phyloP scores from a whole-genome alignment of 2,797 vertebrate species.

The Selene dorsalis region DNA sequence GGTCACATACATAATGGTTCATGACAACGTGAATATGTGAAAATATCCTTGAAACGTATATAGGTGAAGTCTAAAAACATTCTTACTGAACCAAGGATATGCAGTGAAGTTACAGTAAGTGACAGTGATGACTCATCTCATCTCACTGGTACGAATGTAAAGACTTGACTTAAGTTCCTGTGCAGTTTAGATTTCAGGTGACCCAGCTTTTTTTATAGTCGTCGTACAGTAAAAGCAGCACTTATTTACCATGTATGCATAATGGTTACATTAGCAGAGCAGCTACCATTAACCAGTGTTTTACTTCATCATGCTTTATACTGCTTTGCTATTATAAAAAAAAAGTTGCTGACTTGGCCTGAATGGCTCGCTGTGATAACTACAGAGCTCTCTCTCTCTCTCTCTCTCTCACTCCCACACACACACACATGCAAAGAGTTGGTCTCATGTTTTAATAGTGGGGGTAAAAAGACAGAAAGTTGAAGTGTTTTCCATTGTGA shows the following conservation, averaged over 20 bases:
- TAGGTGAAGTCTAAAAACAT: not conserved
- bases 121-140: slow-evolving; percentile 35
- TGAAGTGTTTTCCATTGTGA: slow-evolving; percentile 52
- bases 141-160: slow-evolving; percentile 22
- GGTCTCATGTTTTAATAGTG: slow-evolving; percentile 39
- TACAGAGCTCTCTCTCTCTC: not conserved
- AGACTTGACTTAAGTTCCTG: not conserved
- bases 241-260: not conserved
- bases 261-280: slow-evolving; percentile 35
- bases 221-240: not conserved
- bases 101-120: slow-evolving; percentile 44
- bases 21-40: slow-evolving; percentile 18
- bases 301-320: slow-evolving; percentile 30
- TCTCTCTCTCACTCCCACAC: not conserved
- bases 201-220: slow-evolving; percentile 21
- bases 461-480: slow-evolving; percentile 20
- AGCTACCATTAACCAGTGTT: slow-evolving; percentile 22
- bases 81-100: slow-evolving; percentile 14
- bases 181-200: slow-evolving; percentile 19
- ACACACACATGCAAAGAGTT: not conserved
- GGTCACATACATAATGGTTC: not conserved
- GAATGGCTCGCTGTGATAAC: slow-evolving; percentile 24
- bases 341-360: slow-evolving; percentile 49
- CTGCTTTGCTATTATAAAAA: slow-evolving; percentile 8
- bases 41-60: slow-evolving; percentile 22